Base-by-base conservation (phyloP, 2,797 vertebrate species). In the Cynodonichthys magdalenae region DNA sequence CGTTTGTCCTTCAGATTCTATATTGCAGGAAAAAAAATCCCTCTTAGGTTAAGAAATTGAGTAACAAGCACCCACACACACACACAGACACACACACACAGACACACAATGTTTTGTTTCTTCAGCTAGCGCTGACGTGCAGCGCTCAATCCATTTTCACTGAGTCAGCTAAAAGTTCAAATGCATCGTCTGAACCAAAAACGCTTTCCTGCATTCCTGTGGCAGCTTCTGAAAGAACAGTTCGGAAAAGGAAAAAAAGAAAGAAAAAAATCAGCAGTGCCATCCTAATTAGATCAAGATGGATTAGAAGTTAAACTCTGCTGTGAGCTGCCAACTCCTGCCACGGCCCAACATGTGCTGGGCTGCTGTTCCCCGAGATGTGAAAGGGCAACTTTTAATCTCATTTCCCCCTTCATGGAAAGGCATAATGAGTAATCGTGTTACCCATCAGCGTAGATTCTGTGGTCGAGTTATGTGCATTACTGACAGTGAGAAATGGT, bases 311-410 rank as follows among this genome's bases (percentile, higher is more conserved):
- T 81, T 75, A 82, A 75, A 67, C 71, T 83, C 75, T 62, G 75
- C 79, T 48, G 81, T 3, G 60, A 69, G 72, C 79, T 77, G 81
- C 82, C 74, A 84, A 62, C 52, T 77, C 71, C 72, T 76, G 79
- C 76, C 82, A 69, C 5, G 47, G 70, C 75, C 74, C 50, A 44
- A 58, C 64, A 47, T 60, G 69, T 20, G 46, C 69, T 10, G 19
- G 66, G 69, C 71, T 57, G 85, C 84, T 71, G 71, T 24, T 80
- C 63, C 55, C 66, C 27, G 50, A 80, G 58, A 88, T 80, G 80
- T 80, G 75, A 86, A 88, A 87, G 84, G 85, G 72, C 82, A 84
- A 82, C 80, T 86, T 90, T 90, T 86, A 90, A 91, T 90, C 80
- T 81, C n/a, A 70, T 90, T 90, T 85, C 79, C 82, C 68, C 49